Conservation (phyloP, 2,888 invertebrate genomes). For the Orthosia gothica region DNA sequence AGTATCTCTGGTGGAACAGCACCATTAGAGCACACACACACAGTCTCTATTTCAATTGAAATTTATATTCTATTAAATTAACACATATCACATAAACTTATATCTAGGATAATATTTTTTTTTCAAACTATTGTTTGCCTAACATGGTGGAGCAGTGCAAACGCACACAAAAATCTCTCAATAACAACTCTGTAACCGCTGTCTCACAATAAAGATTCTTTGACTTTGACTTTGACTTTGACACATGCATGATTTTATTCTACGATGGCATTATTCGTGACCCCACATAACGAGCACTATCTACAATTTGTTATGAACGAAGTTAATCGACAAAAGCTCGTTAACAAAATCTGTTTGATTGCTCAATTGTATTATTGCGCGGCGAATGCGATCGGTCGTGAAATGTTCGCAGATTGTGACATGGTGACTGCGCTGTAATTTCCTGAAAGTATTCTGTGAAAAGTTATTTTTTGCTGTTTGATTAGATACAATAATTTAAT, state of each 20-base stretch:
- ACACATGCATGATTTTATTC: neutral
- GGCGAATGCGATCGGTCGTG: constrained; percentile 52
- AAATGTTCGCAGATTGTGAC: constrained; percentile 54
- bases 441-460: constrained; percentile 32
- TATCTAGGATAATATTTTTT: too few relatives aligned
- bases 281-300: constrained; percentile 16
- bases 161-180: too few relatives aligned
- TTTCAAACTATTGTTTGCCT: too few relatives aligned
- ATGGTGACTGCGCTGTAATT: constrained; percentile 42
- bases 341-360: constrained; percentile 55
- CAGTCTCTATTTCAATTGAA: too few relatives aligned
- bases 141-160: too few relatives aligned
- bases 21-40: too few relatives aligned
- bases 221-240: too few relatives aligned
- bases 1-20: neutral
- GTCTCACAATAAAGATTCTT: too few relatives aligned
- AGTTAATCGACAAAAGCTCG: constrained; percentile 43
- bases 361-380: constrained; percentile 57
- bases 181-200: too few relatives aligned
- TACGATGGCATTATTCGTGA: constrained; percentile 4
- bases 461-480: constrained; percentile 13
- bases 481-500: neutral
- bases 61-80: too few relatives aligned
- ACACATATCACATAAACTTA: too few relatives aligned
- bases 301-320: constrained; percentile 43